Conservation (phyloP, 2,888 invertebrate species). For the Sturmia bella region DNA sequence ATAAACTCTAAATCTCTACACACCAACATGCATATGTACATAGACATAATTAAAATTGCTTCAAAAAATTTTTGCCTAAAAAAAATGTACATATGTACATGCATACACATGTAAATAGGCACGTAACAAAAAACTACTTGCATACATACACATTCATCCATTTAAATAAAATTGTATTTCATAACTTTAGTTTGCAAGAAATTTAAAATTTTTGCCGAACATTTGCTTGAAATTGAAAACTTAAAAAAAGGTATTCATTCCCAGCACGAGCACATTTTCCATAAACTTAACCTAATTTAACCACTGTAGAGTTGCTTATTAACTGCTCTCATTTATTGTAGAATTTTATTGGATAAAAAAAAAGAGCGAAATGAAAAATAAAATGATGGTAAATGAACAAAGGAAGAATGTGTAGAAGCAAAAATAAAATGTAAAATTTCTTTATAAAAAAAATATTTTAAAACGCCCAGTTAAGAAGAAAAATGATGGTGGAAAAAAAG, state of each 20-base stretch:
- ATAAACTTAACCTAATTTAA: slow-evolving; percentile 48
- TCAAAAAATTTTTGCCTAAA: too few species aligned
- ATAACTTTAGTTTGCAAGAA: too few species aligned
- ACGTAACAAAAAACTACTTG: too few species aligned
- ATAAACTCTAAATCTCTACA: too few species aligned
- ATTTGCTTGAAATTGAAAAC: background rate
- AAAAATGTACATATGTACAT: too few species aligned
- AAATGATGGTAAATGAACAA: slow-evolving; percentile 45
- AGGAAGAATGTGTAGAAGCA: slow-evolving; percentile 45
- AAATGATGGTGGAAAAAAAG: slow-evolving; percentile 31
- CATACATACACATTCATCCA: background rate
- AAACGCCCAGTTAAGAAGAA: slow-evolving; percentile 46
- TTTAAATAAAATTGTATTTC: too few species aligned
- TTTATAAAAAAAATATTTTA: background rate
- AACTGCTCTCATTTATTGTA: slow-evolving; percentile 23
- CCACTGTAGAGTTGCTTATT: slow-evolving; percentile 42
- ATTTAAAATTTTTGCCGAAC: background rate
- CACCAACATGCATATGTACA: too few species aligned
- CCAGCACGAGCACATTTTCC: slow-evolving; percentile 2
- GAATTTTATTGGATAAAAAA: background rate
- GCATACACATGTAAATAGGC: background rate
- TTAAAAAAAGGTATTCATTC: too few species aligned
- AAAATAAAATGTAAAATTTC: slow-evolving; percentile 21
- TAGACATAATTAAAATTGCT: too few species aligned
- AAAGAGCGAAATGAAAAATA: slow-evolving; percentile 17